Conservation (phyloP, 2,113 vertebrate species). For the Rattus rattus region DNA sequence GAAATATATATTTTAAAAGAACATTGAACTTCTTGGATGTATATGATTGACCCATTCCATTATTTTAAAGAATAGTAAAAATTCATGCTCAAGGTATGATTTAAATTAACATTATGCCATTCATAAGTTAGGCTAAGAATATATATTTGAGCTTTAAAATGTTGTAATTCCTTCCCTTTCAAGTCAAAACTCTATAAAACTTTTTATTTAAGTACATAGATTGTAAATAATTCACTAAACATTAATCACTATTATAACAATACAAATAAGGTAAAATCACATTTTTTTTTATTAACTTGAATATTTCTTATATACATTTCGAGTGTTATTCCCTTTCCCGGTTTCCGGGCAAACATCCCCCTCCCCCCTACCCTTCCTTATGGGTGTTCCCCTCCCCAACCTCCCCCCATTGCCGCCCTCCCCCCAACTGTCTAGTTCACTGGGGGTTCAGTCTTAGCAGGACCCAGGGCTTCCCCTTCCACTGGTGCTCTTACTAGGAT, state of each 20-base stretch:
- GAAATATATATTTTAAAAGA: not conserved
- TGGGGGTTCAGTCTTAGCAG: no score
- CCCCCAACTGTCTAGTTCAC: no score
- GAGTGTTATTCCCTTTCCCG: no score
- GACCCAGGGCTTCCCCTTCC: no score
- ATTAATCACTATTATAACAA: not conserved
- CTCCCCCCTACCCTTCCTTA: no score
- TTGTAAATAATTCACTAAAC: not conserved
- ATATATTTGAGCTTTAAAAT: slow-evolving; percentile 24
- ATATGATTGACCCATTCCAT: not conserved
- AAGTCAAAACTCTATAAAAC: not conserved
- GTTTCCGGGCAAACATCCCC: no score
- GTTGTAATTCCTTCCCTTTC: not conserved
- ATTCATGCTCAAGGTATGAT: not conserved
- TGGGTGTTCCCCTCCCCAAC: no score
- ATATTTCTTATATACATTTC: no score
- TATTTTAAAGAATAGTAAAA: slow-evolving; percentile 26
- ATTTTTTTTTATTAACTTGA: no score
- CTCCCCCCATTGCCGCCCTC: no score
- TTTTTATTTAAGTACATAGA: slow-evolving; percentile 15
- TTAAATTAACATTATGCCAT: not conserved
- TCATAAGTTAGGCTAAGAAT: not conserved
- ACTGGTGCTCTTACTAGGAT: no score
- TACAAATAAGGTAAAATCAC: slow-evolving; percentile 37
- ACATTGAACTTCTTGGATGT: not conserved